These are phyloP conservation scores for Agonopterix arenella DNA, from an alignment of 2,888 invertebrate species.

Conservation along the genomic window DNA sequence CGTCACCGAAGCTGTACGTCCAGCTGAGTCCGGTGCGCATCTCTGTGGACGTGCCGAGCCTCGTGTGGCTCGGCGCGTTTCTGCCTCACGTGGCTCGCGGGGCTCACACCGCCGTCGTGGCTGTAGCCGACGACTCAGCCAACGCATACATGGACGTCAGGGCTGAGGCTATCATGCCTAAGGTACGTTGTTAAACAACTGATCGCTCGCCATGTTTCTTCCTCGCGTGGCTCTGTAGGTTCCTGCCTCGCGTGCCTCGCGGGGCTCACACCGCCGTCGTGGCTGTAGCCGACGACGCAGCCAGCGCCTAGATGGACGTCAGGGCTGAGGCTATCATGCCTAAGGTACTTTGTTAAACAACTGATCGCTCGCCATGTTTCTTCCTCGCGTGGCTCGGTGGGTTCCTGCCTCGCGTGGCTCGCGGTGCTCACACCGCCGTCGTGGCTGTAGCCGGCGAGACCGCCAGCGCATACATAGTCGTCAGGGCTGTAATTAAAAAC, in stretches of 20 bases:
- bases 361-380: conserved; percentile 78
- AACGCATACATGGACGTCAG: conserved; percentile 86
- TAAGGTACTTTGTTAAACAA: neutral
- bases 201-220: too few species aligned
- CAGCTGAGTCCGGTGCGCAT: conserved; percentile 94
- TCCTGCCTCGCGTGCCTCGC: conserved; percentile 91
- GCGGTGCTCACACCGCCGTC: conserved; percentile 60
- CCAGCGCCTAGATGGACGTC: conserved; percentile 83
- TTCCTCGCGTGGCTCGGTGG: conserved; percentile 96
- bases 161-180: conserved; percentile 94
- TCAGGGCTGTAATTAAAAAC: too few species aligned
- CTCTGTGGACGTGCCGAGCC: conserved; percentile 90
- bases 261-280: conserved; percentile 25
- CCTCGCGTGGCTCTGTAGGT: conserved; percentile 85
- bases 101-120: conserved; percentile 45
- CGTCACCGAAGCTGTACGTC: conserved; percentile 93
- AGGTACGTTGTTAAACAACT: neutral
- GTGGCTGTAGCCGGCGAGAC: conserved; percentile 29
- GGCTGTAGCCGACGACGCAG: conserved; percentile 27
- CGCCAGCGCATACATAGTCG: conserved; percentile 81
- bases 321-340: conserved; percentile 96
- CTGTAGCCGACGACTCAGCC: conserved; percentile 27
- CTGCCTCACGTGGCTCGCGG: conserved; percentile 90
- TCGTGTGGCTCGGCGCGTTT: conserved; percentile 97
- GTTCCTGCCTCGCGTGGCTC: conserved; percentile 92